Conservation (phyloP, 2,113 vertebrate genomes). For the Pristiophorus japonicus region DNA sequence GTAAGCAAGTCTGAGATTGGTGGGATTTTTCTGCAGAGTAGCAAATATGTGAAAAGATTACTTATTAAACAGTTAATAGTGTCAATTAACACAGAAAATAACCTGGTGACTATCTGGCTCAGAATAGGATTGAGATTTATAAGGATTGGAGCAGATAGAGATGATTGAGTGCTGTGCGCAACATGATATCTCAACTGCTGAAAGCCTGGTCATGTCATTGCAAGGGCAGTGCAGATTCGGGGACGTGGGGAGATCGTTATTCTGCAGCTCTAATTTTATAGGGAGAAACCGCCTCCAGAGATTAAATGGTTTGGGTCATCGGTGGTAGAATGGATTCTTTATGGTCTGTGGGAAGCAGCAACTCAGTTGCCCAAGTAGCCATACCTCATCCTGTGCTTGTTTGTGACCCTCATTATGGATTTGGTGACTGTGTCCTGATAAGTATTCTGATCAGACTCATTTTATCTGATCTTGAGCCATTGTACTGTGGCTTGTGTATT, state of each 20-base stretch:
- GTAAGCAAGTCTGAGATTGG: neutral
- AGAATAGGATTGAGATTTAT: too few relatives aligned
- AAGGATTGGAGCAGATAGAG: neutral
- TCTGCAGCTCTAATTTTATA: too few relatives aligned
- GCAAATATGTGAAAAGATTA: neutral
- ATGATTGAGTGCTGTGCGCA: neutral
- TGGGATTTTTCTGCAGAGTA: neutral
- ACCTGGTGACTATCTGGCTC: too few relatives aligned
- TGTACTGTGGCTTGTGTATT: neutral
- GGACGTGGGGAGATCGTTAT: too few relatives aligned
- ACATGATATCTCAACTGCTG: neutral
- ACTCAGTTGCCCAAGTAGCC: neutral
- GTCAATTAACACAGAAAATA: too few relatives aligned
- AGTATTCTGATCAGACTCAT: neutral
- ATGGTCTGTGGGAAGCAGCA: neutral
- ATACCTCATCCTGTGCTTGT: neutral
- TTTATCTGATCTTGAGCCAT: neutral
- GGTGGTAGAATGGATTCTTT: neutral
- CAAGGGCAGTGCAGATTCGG: neutral
- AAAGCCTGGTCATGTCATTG: neutral
- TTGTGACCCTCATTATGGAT: neutral
- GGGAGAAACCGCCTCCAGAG: neutral
- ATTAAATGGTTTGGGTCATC: neutral
- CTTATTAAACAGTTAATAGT: neutral
- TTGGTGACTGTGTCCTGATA: neutral